A percentile compares a stretch with the other conserved stretches of the same genome.
These are phyloP conservation scores for Anoplophora glabripennis DNA, from an alignment of 1,140 invertebrate species.

Conservation along the genomic window DNA sequence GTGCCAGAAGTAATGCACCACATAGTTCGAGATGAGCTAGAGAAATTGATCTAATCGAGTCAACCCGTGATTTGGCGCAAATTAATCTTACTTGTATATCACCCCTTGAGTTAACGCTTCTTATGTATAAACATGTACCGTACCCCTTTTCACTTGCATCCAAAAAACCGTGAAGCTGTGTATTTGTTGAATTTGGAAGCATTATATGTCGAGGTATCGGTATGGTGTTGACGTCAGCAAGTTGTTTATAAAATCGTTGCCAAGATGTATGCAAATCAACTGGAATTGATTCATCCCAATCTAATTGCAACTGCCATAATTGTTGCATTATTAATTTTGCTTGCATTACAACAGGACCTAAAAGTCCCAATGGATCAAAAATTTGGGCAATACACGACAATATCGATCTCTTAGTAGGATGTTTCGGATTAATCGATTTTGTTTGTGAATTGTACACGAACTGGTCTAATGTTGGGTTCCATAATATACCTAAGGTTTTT, in stretches of 20 bases:
- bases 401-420: constrained; percentile 24
- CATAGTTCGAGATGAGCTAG: constrained; percentile 35
- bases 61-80: too few relatives aligned
- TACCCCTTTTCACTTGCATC: constrained; percentile 42
- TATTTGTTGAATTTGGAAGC: too few relatives aligned
- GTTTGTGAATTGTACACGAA: background rate
- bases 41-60: constrained; percentile 37
- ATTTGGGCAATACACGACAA: constrained; percentile 30
- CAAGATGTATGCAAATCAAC: constrained; percentile 6
- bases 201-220: constrained; percentile 3
- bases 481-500: constrained; percentile 18
- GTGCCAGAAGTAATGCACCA: constrained; percentile 33
- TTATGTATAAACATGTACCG: constrained; percentile 38
- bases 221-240: constrained; percentile 11
- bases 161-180: too few relatives aligned
- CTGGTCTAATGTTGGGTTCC: constrained; percentile 6
- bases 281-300: constrained; percentile 25
- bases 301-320: constrained; percentile 39
- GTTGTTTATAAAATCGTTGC: constrained; percentile 12
- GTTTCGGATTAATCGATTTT: background rate
- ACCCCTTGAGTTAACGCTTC: constrained; percentile 16
- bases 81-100: too few relatives aligned
- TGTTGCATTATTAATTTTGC: constrained; percentile 52
- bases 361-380: constrained; percentile 48
- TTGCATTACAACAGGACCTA: constrained; percentile 46